phyloP scores from a whole-genome alignment of 1,140 invertebrate genomes.

The Patella vulgata region DNA sequence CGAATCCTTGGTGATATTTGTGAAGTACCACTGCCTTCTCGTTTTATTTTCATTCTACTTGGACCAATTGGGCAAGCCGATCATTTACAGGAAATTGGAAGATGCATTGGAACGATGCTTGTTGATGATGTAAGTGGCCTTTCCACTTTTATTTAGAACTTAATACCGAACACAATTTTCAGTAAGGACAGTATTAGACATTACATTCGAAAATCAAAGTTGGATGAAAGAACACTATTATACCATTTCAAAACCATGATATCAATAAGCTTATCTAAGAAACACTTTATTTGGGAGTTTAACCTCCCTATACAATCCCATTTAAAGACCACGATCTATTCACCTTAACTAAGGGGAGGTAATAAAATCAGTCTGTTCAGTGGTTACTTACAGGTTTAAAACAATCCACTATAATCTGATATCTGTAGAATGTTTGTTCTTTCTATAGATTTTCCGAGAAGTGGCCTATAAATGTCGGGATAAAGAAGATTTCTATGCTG shows the following conservation, averaged over 20 bases:
- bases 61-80: slow-evolving; percentile 83
- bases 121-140: slow-evolving; percentile 77
- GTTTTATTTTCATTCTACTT: slow-evolving; percentile 85
- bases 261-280: no score
- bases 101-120: slow-evolving; percentile 95
- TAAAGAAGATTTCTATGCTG: slow-evolving; percentile 85
- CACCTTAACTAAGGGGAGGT: no score
- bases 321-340: no score
- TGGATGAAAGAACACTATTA: no score
- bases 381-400: no score
- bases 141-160: not conserved
- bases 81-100: slow-evolving; percentile 82
- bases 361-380: no score
- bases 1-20: slow-evolving; percentile 93
- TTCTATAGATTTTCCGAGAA: slow-evolving; percentile 81
- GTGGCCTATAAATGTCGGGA: slow-evolving; percentile 88
- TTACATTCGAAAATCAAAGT: not conserved
- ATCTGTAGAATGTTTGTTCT: no score
- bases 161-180: no score
- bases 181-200: not conserved
- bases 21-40: slow-evolving; percentile 90
- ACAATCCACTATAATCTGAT: no score
- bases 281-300: no score
- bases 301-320: no score
- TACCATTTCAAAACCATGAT: no score